These are phyloP conservation scores for Alauda arvensis DNA, from an alignment of 2,797 vertebrate genomes.

Conservation along the genomic window DNA sequence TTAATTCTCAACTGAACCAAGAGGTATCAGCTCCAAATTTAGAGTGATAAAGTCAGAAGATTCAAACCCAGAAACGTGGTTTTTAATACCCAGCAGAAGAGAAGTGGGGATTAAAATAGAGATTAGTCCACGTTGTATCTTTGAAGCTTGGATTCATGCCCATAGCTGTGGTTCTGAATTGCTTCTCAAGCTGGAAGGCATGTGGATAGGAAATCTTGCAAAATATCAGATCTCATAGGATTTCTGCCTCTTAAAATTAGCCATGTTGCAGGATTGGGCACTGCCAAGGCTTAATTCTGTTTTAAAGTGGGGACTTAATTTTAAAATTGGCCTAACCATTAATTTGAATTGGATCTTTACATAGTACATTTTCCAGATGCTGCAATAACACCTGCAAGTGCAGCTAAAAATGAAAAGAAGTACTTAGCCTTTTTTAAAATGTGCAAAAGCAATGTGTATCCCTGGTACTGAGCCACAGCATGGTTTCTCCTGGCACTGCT, in stretches of 20 bases:
- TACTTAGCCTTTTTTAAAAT: background rate
- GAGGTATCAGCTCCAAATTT: background rate
- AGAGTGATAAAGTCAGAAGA: background rate
- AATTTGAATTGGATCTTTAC: background rate
- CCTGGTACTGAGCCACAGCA: background rate
- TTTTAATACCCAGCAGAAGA: conserved; percentile 2
- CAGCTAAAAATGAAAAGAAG: background rate
- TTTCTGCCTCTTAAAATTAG: conserved; percentile 18
- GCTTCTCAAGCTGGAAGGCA: conserved; percentile 24
- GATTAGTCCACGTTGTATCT: background rate
- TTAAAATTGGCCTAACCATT: background rate
- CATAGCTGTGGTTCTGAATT: background rate
- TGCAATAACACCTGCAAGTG: background rate
- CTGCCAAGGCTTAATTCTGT: background rate
- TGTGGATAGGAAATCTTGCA: conserved; percentile 13
- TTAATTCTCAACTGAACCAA: background rate
- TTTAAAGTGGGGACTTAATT: background rate
- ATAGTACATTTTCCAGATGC: background rate
- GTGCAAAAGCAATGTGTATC: background rate
- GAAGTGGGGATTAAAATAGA: background rate
- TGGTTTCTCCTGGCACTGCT: background rate
- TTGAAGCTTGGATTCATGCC: background rate
- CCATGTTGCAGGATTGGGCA: background rate
- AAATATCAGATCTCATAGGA: conserved; percentile 29
- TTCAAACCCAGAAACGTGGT: background rate